phyloP scores from a whole-genome alignment of 2,797 vertebrate genomes.

The Melopsittacus undulatus region DNA sequence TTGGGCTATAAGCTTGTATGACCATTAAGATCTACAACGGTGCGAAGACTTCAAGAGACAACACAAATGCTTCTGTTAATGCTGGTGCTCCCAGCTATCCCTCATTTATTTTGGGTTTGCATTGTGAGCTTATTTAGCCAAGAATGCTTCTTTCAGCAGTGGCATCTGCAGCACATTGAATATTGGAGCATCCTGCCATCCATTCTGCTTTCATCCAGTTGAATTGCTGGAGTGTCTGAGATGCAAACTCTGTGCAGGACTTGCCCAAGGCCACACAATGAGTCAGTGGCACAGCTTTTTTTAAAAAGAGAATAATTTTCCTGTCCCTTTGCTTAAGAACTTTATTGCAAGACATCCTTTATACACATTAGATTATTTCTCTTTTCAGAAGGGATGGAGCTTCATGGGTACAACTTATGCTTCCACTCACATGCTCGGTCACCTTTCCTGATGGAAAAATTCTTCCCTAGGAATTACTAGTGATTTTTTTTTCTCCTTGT shows the following conservation, averaged over 20 bases:
- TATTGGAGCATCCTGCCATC: constrained; percentile 15
- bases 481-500: neutral
- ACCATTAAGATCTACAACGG: neutral
- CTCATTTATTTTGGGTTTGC: constrained; percentile 2
- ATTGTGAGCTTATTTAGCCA: constrained; percentile 35
- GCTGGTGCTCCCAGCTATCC: neutral
- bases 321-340: neutral
- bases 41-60: neutral
- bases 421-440: neutral
- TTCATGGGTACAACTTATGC: neutral
- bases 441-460: neutral
- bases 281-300: constrained; percentile 12
- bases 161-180: constrained; percentile 52
- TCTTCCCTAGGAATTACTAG: neutral
- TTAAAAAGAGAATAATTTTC: neutral
- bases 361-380: neutral
- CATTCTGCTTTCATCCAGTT: constrained; percentile 38
- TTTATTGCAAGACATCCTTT: neutral
- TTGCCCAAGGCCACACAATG: neutral
- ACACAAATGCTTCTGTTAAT: neutral
- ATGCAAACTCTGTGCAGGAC: neutral
- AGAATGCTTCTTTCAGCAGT: constrained; percentile 29
- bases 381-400: neutral
- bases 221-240: constrained; percentile 23
- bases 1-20: neutral